Conservation (phyloP, 1,140 invertebrate species). For the Drosophila punjabiensis region DNA sequence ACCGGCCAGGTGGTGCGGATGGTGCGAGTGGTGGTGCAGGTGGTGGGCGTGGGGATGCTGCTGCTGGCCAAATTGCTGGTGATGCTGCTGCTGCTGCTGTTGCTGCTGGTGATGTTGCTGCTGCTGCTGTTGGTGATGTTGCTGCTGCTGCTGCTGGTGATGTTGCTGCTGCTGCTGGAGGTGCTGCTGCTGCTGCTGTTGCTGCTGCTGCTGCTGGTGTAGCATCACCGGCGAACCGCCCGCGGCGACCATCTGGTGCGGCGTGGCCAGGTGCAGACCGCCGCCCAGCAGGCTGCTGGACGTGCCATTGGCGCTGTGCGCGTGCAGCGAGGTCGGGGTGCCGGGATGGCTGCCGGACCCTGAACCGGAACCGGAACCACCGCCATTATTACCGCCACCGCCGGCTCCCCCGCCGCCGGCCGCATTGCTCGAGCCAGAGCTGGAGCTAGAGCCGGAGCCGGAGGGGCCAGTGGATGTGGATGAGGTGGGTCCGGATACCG, state of each 20-base stretch:
- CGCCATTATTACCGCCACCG: constrained; percentile 35
- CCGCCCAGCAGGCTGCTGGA: constrained; percentile 71
- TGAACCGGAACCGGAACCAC: constrained; percentile 51
- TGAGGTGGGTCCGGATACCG: not conserved
- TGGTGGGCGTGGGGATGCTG: constrained; percentile 76
- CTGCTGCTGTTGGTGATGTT: constrained; percentile 40
- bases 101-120: constrained; percentile 58
- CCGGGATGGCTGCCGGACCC: constrained; percentile 85
- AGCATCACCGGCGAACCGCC: constrained; percentile 84
- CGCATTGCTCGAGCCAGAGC: constrained; percentile 65
- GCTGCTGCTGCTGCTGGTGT: constrained; percentile 75
- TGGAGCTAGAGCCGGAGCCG: constrained; percentile 52
- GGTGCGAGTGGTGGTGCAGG: constrained; percentile 81
- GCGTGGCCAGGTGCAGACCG: constrained; percentile 78
- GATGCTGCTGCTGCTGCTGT: constrained; percentile 62
- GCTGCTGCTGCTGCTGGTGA: constrained; percentile 45
- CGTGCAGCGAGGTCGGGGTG: constrained; percentile 81
- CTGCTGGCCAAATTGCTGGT: constrained; percentile 72
- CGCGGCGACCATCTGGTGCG: constrained; percentile 84
- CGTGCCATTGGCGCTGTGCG: constrained; percentile 73
- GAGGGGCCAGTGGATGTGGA: not conserved
- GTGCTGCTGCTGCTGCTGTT: constrained; percentile 37
- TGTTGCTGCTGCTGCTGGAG: constrained; percentile 52
- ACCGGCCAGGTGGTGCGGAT: constrained; percentile 72
- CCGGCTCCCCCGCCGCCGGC: constrained; percentile 56